Percentiles rank a stretch among this genome's conserved stretches.
Conservation (phyloP, 2,888 invertebrate genomes). For the Chrysopilus asiliformis region DNA sequence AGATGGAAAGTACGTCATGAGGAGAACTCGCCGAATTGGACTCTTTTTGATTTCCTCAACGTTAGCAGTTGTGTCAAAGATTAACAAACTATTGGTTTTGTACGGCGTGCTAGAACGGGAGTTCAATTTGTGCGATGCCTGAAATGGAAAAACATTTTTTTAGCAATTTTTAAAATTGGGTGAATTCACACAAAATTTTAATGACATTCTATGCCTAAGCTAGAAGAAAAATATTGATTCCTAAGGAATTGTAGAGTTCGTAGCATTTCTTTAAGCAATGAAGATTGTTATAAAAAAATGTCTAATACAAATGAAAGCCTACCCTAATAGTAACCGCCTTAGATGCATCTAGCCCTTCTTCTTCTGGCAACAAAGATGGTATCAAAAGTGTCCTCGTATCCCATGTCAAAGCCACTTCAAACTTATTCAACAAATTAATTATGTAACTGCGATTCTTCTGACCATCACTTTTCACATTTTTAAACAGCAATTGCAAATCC, state of each 20-base stretch:
- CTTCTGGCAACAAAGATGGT: slow-evolving; percentile 79
- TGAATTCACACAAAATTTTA: neutral
- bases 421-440: slow-evolving; percentile 84
- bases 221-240: too few relatives aligned
- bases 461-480: slow-evolving; percentile 66
- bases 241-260: too few relatives aligned
- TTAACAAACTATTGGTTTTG: slow-evolving; percentile 39
- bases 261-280: too few relatives aligned
- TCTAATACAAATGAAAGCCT: neutral
- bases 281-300: too few relatives aligned
- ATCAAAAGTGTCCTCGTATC: slow-evolving; percentile 81
- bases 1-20: slow-evolving; percentile 94
- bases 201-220: too few relatives aligned
- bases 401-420: slow-evolving; percentile 94
- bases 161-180: neutral
- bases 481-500: slow-evolving; percentile 84
- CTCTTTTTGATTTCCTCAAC: too few relatives aligned
- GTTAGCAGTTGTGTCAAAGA: too few relatives aligned
- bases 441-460: slow-evolving; percentile 64
- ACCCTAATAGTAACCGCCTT: slow-evolving; percentile 31
- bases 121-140: slow-evolving; percentile 23
- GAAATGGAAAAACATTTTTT: slow-evolving; percentile 16
- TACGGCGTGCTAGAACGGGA: neutral
- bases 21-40: slow-evolving; percentile 48
- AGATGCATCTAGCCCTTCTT: slow-evolving; percentile 42